phyloP scores from a whole-genome alignment of 2,888 invertebrate genomes.

The Calameuta pallipes region DNA sequence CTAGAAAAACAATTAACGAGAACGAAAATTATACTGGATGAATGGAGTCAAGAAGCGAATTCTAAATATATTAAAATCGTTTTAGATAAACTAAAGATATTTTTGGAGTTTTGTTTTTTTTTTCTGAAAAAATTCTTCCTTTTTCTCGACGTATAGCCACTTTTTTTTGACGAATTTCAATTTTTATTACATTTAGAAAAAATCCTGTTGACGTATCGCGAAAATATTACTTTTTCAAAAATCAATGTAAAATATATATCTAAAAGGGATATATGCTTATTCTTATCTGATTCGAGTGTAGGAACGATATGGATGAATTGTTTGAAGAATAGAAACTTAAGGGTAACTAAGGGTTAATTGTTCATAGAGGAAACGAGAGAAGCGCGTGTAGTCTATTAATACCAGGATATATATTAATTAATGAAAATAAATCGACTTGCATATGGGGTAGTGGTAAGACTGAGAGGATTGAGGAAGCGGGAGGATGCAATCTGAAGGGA shows the following conservation, averaged over 20 bases:
- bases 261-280: neutral
- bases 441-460: neutral
- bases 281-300: neutral
- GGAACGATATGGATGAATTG: neutral
- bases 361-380: conserved; percentile 2
- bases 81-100: neutral
- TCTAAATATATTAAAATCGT: neutral
- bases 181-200: no score
- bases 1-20: neutral
- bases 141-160: no score
- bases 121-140: neutral
- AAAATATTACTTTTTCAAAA: neutral
- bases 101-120: neutral
- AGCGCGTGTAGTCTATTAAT: conserved; percentile 44
- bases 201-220: no score
- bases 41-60: neutral
- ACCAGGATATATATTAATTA: conserved; percentile 49
- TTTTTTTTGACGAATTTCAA: no score
- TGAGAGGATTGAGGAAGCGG: conserved; percentile 19
- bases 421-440: conserved; percentile 51
- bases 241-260: neutral
- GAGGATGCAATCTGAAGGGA: conserved; percentile 24
- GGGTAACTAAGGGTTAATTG: neutral
- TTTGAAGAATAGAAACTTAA: neutral
- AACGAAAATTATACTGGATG: neutral